Conservation (phyloP, 2,888 invertebrate genomes). For the Myopa tessellatipennis region DNA sequence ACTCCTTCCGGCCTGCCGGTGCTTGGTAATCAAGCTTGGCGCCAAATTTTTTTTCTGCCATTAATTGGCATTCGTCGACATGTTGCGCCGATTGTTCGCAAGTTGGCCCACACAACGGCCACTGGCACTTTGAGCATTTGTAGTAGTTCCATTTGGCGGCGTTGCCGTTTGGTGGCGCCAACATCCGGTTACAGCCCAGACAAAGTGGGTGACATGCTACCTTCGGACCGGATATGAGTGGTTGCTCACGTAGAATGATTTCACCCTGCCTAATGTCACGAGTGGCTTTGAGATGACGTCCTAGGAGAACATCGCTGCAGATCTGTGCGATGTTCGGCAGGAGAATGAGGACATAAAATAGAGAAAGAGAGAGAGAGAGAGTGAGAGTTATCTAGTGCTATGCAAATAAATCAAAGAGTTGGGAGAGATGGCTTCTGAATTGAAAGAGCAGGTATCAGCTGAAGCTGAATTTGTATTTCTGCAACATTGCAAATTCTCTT, state of each 20-base stretch:
- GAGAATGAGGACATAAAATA: background rate
- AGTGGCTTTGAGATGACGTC: constrained; percentile 75
- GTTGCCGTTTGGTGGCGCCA: constrained; percentile 54
- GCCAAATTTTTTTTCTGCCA: constrained; percentile 72
- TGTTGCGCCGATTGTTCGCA: constrained; percentile 73
- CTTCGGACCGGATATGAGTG: constrained; percentile 77
- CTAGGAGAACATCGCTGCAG: constrained; percentile 71
- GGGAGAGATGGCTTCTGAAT: too few species aligned
- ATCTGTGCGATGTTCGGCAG: constrained; percentile 70
- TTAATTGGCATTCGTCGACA: constrained; percentile 73
- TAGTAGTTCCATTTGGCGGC: constrained; percentile 69
- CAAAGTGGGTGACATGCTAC: constrained; percentile 73
- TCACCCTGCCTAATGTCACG: constrained; percentile 77
- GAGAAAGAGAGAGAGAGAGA: too few species aligned
- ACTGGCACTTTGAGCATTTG: constrained; percentile 74
- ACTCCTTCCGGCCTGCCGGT: constrained; percentile 68
- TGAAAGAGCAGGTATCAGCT: too few species aligned
- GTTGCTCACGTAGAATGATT: constrained; percentile 75
- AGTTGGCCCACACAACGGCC: constrained; percentile 76
- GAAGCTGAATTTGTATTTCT: too few species aligned
- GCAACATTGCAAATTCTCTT: too few species aligned
- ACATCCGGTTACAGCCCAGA: constrained; percentile 73
- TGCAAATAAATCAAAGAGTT: too few species aligned
- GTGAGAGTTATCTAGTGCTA: too few species aligned
- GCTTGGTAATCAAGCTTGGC: constrained; percentile 69